Evolutionary conservation across 2,113 vertebrate species (phyloP).

Genomic region (Oenanthe oenanthe): DNA sequence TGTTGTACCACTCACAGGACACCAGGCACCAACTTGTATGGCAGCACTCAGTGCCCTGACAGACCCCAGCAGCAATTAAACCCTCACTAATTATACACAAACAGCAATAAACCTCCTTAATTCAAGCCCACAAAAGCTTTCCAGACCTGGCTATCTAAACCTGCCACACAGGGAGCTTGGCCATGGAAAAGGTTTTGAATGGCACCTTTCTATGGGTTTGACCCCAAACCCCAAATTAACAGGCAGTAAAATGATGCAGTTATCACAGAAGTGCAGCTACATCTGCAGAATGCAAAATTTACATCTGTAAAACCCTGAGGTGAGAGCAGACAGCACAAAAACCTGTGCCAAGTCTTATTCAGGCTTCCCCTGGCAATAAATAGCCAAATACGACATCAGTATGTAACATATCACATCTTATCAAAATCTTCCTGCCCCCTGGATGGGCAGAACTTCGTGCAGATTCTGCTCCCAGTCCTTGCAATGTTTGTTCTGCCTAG

Average conservation of each 20-base stretch:
- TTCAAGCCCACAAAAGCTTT: background rate
- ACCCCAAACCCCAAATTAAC: background rate
- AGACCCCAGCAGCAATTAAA: slow-evolving; percentile 25
- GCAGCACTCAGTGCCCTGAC: slow-evolving; percentile 44
- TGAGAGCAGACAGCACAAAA: background rate
- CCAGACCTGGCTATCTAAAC: background rate
- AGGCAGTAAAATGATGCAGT: background rate
- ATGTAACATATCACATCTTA: background rate
- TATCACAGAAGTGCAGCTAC: background rate
- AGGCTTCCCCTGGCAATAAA: background rate
- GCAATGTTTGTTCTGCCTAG: background rate
- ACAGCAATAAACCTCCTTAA: slow-evolving; percentile 11
- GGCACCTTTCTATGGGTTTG: background rate
- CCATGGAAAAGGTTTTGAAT: background rate
- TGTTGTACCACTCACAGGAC: slow-evolving; percentile 42
- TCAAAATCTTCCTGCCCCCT: background rate
- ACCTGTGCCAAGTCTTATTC: background rate
- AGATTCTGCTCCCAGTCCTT: background rate
- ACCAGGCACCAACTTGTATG: slow-evolving; percentile 31
- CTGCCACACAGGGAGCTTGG: background rate
- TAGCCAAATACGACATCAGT: background rate
- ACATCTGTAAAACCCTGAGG: background rate
- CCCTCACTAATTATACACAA: slow-evolving; percentile 48
- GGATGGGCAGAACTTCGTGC: background rate
- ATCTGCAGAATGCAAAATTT: background rate